These are phyloP conservation scores for Caenorhabditis sp. DNA, from an alignment of 2,888 invertebrate species.

Conservation along the genomic window DNA sequence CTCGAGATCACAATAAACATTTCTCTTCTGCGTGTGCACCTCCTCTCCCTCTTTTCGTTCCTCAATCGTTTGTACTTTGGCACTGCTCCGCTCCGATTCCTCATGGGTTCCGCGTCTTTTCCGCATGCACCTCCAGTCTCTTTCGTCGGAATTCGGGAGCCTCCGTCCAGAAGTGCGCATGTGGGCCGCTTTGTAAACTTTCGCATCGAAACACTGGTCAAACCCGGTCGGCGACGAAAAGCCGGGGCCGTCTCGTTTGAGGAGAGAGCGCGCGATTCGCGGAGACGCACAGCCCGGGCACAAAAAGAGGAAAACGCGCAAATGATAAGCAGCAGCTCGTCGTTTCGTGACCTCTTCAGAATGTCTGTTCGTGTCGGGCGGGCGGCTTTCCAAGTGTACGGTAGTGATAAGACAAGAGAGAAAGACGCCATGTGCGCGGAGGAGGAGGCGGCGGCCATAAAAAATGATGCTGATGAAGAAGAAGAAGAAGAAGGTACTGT, in stretches of 20 bases:
- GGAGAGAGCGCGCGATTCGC: neutral
- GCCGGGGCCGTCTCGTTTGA: neutral
- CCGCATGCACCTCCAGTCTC: slow-evolving; percentile 1
- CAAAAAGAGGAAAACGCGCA: slow-evolving; percentile 6
- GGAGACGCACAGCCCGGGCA: slow-evolving; percentile 3
- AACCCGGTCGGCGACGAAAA: slow-evolving; percentile 18
- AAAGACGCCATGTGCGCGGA: slow-evolving; percentile 8
- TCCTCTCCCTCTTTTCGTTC: neutral
- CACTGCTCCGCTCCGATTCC: neutral
- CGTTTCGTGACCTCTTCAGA: slow-evolving; percentile 53
- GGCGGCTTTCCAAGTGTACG: slow-evolving; percentile 3
- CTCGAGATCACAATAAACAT: no score
- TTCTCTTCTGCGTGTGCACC: no score
- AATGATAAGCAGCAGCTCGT: slow-evolving; percentile 46
- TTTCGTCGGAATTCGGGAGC: slow-evolving; percentile 13
- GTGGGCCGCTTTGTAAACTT: slow-evolving; percentile 42
- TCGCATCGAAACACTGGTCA: slow-evolving; percentile 47
- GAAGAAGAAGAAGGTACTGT: no score
- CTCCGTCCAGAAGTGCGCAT: slow-evolving; percentile 25
- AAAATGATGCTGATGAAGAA: slow-evolving; percentile 5
- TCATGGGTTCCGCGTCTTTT: neutral
- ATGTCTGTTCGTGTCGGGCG: slow-evolving; percentile 41
- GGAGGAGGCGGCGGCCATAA: neutral
- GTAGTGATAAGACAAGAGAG: slow-evolving; percentile 27
- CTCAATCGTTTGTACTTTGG: slow-evolving; percentile 6